Conservation (phyloP, 2,113 vertebrate genomes). For the Grantiella picta region DNA sequence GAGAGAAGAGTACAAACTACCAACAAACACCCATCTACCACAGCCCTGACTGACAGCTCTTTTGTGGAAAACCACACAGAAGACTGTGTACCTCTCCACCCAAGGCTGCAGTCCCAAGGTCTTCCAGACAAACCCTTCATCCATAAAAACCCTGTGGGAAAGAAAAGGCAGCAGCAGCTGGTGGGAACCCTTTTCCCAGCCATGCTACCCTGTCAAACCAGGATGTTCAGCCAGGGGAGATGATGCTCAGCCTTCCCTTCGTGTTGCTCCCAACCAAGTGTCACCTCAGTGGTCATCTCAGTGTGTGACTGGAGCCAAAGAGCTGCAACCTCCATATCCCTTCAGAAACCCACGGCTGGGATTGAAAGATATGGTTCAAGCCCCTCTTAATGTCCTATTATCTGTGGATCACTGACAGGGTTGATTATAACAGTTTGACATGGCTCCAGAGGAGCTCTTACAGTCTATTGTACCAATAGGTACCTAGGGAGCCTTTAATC, state of each 20-base stretch:
- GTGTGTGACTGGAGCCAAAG: neutral
- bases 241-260: neutral
- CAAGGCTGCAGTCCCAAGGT: neutral
- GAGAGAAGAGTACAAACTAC: neutral
- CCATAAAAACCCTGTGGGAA: neutral
- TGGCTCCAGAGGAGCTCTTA: conserved; percentile 24
- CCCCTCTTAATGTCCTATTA: conserved; percentile 38
- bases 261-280: accelerated
- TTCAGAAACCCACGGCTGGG: neutral
- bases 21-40: neutral
- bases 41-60: accelerated
- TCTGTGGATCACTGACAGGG: conserved; percentile 53
- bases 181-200: neutral
- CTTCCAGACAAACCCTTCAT: neutral
- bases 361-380: neutral
- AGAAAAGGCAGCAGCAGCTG: neutral
- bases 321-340: neutral
- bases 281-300: neutral
- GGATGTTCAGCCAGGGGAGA: accelerated
- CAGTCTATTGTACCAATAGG: conserved; percentile 40
- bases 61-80: neutral
- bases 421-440: conserved; percentile 37
- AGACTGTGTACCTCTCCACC: neutral
- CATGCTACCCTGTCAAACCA: neutral
- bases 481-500: conserved; percentile 52